phyloP scores from a whole-genome alignment of 2,113 vertebrate species.

The Myiozetetes cayanensis region DNA sequence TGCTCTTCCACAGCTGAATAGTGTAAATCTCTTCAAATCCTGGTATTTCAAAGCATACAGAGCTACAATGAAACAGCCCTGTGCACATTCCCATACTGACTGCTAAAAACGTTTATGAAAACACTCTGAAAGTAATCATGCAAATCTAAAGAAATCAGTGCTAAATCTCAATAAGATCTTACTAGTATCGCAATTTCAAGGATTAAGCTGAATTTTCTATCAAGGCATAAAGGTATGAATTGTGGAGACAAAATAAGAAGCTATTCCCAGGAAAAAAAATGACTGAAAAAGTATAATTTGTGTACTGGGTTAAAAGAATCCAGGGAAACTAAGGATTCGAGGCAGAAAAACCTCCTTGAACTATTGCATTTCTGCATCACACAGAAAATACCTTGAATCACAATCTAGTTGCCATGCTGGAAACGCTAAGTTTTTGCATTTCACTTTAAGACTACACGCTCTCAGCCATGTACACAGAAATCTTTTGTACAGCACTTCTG shows the following conservation, averaged over 20 bases:
- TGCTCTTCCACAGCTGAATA: constrained; percentile 16
- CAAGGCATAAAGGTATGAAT: neutral
- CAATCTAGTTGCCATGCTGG: constrained; percentile 52
- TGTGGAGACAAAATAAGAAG: neutral
- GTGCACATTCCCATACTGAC: constrained; percentile 26
- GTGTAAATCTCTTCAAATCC: constrained; percentile 42
- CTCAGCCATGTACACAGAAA: constrained; percentile 53
- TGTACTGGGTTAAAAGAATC: neutral
- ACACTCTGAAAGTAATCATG: neutral
- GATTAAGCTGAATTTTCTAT: neutral
- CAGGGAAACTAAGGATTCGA: neutral
- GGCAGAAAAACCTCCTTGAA: neutral
- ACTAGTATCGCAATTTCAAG: neutral
- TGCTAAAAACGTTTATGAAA: constrained; percentile 17
- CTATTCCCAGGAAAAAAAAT: constrained; percentile 1
- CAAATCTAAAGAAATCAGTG: neutral
- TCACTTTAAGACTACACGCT: constrained; percentile 60
- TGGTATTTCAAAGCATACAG: neutral
- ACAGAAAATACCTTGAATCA: constrained; percentile 52
- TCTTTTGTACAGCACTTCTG: constrained; percentile 64
- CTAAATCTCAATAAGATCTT: neutral
- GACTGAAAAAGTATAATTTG: neutral
- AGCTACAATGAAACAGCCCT: constrained; percentile 8
- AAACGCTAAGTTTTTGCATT: constrained; percentile 58
- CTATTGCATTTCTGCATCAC: neutral